Evolutionary conservation across 2,888 invertebrate genomes (phyloP), one percentile per base, ranked within the genome.

Genomic region (Lasioglossum malachurum): DNA sequence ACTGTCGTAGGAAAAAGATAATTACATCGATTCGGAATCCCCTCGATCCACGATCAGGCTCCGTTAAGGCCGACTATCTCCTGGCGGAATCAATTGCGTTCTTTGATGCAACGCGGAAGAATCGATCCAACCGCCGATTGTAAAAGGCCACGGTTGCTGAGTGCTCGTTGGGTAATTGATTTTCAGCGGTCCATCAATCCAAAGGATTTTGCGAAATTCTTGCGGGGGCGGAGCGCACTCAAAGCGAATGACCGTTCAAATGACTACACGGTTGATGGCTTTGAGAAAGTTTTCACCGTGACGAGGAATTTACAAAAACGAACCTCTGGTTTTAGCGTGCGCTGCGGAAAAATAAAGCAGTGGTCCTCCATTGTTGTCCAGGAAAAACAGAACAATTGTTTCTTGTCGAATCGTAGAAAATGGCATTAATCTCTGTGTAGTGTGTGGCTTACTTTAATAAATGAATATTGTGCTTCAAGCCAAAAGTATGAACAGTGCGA

Each of bases 1-100:
- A 75, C 82, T 64, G 79, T 75, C 67, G 71, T 35, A 46, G 82
- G 83, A 88, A 91, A 90, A 88, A 88, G 79, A 73, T 80, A 92
- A 93, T 92, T 92, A 91, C 90, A 82, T 90, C 90, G 90, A 91
- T 91, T 89, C 87, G 83, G 87, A 90, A 87, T 83, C 82, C 82
- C 41, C 73, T 23, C 71, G 81, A 83, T 78, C 78, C 69, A 31
- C 73, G 80, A 76, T 77, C 78, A 72, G 44, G 49, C 78, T 82
- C 60, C 82, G 73, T 89, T 87, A 89, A 79, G 82, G 69, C 76
- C 14, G 83, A 72, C 76, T 75, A 77, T 83, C 79, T 83, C 75
- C 75, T 74, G 49, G 60, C 78, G 73, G 71, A 80, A 75, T 78
- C 71, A 72, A 27, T 80, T 74, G 79, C 77, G 84, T 85, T 83